These are phyloP conservation scores for Zaprionus inermis DNA, from an alignment of 1,140 invertebrate species.

Conservation along the genomic window DNA sequence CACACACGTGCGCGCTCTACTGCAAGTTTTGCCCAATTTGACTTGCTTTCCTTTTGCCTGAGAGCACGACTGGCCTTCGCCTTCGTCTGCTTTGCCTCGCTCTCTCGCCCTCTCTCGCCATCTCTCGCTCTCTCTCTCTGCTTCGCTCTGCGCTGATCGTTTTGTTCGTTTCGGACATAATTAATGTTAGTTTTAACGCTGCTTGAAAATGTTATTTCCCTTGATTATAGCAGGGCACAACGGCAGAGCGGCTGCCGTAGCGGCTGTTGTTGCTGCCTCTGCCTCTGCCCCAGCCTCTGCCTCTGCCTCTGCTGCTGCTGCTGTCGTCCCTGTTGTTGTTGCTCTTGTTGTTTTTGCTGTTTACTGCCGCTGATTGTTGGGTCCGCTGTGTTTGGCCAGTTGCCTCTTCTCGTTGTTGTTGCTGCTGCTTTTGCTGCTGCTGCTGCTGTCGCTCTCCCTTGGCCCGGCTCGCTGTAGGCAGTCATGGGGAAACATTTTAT, in stretches of 20 bases:
- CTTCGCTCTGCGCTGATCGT: conserved; percentile 49
- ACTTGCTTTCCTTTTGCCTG: conserved; percentile 22
- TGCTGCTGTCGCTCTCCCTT: conserved; percentile 27
- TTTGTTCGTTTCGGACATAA: conserved; percentile 83
- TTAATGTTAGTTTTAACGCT: conserved; percentile 84
- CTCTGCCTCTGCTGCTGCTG: conserved; percentile 13
- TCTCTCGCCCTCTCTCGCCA: not conserved
- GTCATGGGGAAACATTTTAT: conserved; percentile 84
- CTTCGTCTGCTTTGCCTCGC: not conserved
- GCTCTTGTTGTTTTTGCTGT: conserved; percentile 48
- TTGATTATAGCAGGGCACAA: conserved; percentile 82
- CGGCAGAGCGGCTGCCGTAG: conserved; percentile 49
- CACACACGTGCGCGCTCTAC: not conserved
- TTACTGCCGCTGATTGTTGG: conserved; percentile 80
- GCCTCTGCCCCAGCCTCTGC: not conserved
- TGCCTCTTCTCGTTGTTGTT: conserved; percentile 11
- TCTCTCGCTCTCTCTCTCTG: conserved; percentile 14
- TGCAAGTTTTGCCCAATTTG: conserved; percentile 22
- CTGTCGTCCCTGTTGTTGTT: not conserved
- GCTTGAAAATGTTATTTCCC: conserved; percentile 84
- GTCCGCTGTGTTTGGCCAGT: conserved; percentile 58
- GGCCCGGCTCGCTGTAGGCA: conserved; percentile 72
- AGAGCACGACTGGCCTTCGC: conserved; percentile 2
- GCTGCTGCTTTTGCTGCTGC: conserved; percentile 3
- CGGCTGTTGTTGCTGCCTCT: conserved; percentile 30